Conservation (phyloP, 1,140 invertebrate genomes). For the Copidosoma floridanum region DNA sequence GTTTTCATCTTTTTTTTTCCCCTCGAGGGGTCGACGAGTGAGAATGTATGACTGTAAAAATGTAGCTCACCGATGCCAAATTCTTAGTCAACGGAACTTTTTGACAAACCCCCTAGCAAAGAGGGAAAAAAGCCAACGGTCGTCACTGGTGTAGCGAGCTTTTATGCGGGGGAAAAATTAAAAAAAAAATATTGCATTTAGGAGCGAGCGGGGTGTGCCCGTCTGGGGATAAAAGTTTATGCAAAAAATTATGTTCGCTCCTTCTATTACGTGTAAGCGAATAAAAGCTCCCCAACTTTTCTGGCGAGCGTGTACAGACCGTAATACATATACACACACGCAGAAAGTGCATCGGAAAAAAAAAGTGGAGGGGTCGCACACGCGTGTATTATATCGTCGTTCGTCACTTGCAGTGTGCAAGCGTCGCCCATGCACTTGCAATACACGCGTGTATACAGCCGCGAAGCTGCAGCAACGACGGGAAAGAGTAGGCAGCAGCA, state of each 20-base stretch:
- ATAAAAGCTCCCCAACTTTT: conserved; percentile 1
- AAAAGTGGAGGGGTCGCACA: too few species aligned
- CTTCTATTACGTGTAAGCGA: conserved; percentile 19
- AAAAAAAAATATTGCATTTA: conserved; percentile 21
- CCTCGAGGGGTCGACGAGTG: too few species aligned
- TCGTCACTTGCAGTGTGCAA: conserved; percentile 27
- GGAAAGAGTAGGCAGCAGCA: conserved; percentile 11
- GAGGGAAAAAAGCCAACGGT: too few species aligned
- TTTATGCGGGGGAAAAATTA: conserved; percentile 4
- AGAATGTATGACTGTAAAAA: too few species aligned
- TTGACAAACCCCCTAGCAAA: too few species aligned
- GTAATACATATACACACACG: background rate
- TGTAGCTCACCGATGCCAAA: too few species aligned
- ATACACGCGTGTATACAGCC: conserved; percentile 16
- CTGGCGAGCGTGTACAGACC: background rate
- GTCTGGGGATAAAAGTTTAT: conserved; percentile 6
- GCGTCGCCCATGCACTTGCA: conserved; percentile 28
- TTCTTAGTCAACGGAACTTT: too few species aligned
- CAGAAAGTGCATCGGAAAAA: too few species aligned
- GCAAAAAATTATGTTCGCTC: conserved; percentile 19
- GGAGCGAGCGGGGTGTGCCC: background rate
- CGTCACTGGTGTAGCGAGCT: too few species aligned
- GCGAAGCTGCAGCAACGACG: conserved; percentile 3
- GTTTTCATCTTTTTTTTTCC: too few species aligned
- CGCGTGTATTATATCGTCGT: conserved; percentile 27